Evolutionary conservation across 2,797 vertebrate species (phyloP).

Genomic region (Onychomys torridus): DNA sequence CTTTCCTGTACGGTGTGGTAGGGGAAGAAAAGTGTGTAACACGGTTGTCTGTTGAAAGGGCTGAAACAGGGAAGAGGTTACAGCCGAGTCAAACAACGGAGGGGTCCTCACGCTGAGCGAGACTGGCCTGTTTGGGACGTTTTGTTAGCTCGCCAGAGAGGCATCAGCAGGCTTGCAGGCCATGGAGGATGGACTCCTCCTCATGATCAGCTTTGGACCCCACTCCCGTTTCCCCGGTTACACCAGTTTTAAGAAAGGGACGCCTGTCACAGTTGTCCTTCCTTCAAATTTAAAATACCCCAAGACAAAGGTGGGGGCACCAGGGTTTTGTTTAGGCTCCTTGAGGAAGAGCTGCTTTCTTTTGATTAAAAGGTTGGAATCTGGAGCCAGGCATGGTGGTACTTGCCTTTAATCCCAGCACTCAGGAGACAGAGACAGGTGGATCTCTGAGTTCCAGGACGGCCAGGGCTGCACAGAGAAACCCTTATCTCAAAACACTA

Average conservation of each 20-base stretch:
- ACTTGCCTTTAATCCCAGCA: not conserved
- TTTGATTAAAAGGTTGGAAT: not conserved
- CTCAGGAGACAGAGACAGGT: not conserved
- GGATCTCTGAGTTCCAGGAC: not conserved
- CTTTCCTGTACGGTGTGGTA: not conserved
- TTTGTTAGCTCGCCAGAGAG: not conserved
- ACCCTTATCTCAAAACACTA: not conserved
- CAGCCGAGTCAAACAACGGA: not conserved
- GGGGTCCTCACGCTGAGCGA: not conserved
- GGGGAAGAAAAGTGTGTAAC: not conserved
- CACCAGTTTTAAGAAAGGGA: not conserved
- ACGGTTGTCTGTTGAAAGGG: not conserved
- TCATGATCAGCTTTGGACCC: no score
- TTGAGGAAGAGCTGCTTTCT: not conserved
- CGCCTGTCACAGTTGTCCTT: not conserved
- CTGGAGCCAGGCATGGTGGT: not conserved
- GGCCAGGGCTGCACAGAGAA: not conserved
- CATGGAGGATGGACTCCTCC: not conserved
- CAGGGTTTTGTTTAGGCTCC: not conserved
- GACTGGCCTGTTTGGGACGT: not conserved
- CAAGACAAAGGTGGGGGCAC: not conserved
- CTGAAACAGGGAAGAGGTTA: not conserved
- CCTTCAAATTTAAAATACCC: not conserved
- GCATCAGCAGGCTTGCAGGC: not conserved
- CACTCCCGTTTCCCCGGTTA: not conserved